phyloP scores from a whole-genome alignment of 2,888 invertebrate species.

The Microctonus aethiopoides region DNA sequence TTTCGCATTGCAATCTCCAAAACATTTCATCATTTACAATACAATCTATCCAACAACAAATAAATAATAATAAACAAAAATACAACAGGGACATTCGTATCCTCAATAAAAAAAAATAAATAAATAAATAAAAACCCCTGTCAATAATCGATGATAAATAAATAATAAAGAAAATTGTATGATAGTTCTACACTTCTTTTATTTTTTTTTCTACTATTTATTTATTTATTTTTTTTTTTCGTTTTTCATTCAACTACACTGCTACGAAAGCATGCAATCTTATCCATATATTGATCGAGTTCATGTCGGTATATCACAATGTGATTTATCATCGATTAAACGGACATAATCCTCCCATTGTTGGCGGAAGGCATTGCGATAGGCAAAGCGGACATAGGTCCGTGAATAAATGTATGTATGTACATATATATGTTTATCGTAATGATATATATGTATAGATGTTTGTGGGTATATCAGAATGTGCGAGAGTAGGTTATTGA shows the following conservation, averaged over 20 bases:
- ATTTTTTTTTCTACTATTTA: not conserved
- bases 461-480: conserved; percentile 54
- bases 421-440: conserved; percentile 50
- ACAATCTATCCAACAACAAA: not conserved
- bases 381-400: conserved; percentile 27
- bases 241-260: not conserved
- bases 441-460: too few species aligned
- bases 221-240: not conserved
- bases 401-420: conserved; percentile 20
- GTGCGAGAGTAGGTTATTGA: conserved; percentile 54
- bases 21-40: not conserved
- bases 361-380: conserved; percentile 50
- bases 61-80: not conserved
- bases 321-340: conserved; percentile 62
- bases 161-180: too few species aligned
- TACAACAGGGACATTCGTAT: too few species aligned
- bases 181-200: too few species aligned
- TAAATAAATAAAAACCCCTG: not conserved
- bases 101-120: not conserved
- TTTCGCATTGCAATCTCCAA: not conserved
- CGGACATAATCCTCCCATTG: conserved; percentile 58
- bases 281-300: conserved; percentile 3
- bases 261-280: not conserved
- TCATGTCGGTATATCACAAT: conserved; percentile 43
- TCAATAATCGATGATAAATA: too few species aligned